Evolutionary conservation across 2,888 invertebrate species (phyloP).

Genomic region (Caradrina clavipalpis): DNA sequence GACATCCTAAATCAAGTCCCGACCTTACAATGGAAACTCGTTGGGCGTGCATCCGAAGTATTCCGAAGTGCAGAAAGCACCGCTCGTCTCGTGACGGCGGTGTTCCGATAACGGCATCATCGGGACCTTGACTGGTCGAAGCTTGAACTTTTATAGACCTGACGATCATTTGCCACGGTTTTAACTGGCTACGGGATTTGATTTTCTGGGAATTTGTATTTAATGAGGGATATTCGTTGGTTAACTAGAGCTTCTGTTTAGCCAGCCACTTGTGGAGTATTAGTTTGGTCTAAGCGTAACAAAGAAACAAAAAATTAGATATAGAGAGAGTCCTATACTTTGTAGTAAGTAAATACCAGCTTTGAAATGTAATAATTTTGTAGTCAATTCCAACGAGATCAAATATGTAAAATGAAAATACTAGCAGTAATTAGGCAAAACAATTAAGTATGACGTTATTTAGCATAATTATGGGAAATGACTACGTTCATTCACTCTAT

Average conservation of each 20-base stretch:
- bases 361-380: too few relatives aligned
- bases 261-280: background rate
- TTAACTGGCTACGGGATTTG: slow-evolving; percentile 41
- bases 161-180: slow-evolving; percentile 69
- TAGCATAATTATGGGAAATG: background rate
- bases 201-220: slow-evolving; percentile 38
- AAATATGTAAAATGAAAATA: background rate
- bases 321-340: background rate
- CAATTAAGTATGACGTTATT: background rate
- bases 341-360: background rate
- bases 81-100: slow-evolving; percentile 83
- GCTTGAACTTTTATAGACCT: slow-evolving; percentile 79
- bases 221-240: slow-evolving; percentile 31
- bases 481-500: background rate
- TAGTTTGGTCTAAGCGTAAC: background rate
- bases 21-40: slow-evolving; percentile 71
- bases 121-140: slow-evolving; percentile 82
- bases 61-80: slow-evolving; percentile 67
- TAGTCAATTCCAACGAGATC: too few relatives aligned
- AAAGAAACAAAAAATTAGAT: too few relatives aligned
- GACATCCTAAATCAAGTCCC: slow-evolving; percentile 62
- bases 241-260: background rate
- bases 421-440: background rate
- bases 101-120: slow-evolving; percentile 87
- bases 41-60: slow-evolving; percentile 62